These are phyloP conservation scores for Idaea aversata DNA, from an alignment of 2,888 invertebrate species.

Conservation along the genomic window DNA sequence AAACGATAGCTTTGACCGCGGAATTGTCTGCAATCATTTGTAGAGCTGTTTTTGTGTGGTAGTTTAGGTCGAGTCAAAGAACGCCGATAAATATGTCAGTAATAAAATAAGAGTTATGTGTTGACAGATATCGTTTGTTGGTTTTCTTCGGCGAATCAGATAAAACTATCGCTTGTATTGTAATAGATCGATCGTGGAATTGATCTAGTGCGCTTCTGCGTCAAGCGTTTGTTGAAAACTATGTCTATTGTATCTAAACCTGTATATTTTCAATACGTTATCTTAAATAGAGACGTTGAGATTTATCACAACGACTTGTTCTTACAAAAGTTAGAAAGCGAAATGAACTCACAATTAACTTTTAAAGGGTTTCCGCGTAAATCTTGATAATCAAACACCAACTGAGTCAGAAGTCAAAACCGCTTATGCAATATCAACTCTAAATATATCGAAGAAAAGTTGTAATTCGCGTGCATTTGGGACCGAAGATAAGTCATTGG, in stretches of 20 bases:
- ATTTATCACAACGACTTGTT: neutral
- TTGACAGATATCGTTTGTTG: neutral
- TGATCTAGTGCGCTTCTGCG: conserved; percentile 5
- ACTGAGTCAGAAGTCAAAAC: conserved; percentile 39
- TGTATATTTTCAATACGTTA: no score
- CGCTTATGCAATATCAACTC: conserved; percentile 31
- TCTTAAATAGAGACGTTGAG: no score
- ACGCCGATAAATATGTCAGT: conserved; percentile 6
- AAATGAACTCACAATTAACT: conserved; percentile 68
- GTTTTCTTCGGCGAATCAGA: conserved; percentile 9
- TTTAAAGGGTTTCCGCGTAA: conserved; percentile 72
- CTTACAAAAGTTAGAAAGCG: conserved; percentile 55
- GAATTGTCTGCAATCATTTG: conserved; percentile 24
- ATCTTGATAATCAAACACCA: conserved; percentile 71
- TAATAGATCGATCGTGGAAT: conserved; percentile 6
- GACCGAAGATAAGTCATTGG: conserved; percentile 65
- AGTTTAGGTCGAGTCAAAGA: conserved; percentile 7
- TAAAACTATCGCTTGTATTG: neutral
- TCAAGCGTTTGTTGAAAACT: no score
- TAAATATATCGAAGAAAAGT: conserved; percentile 40
- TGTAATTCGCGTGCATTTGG: conserved; percentile 39
- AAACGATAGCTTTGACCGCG: conserved; percentile 37
- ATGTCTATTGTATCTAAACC: no score
- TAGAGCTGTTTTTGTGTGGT: conserved; percentile 12
- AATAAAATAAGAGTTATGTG: conserved; percentile 1